Conservation (phyloP, 1,140 invertebrate species). For the Bombus huntii region DNA sequence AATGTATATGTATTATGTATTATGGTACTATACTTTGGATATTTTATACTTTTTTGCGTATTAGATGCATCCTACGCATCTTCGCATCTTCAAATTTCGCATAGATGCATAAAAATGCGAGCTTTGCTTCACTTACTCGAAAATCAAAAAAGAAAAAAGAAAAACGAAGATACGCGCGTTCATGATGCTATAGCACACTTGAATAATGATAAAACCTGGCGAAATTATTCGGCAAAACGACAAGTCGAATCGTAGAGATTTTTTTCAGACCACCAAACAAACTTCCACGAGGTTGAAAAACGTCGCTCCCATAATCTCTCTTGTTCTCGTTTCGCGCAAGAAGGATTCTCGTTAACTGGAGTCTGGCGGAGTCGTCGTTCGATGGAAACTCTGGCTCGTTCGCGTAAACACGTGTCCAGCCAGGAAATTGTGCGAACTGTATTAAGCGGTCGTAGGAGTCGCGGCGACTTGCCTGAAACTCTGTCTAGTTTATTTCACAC, state of each 20-base stretch:
- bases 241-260: too few species aligned
- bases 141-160: too few species aligned
- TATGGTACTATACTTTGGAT: too few species aligned
- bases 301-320: background rate
- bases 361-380: background rate
- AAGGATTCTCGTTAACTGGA: background rate
- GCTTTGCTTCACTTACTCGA: too few species aligned
- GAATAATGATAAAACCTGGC: background rate
- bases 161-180: background rate
- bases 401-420: constrained; percentile 2
- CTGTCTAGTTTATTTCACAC: too few species aligned
- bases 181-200: background rate
- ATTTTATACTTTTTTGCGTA: too few species aligned
- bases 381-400: background rate
- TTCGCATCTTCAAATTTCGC: too few species aligned
- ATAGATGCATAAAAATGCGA: too few species aligned
- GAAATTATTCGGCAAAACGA: background rate
- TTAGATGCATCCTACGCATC: too few species aligned
- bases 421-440: constrained; percentile 31
- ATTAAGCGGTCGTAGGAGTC: constrained; percentile 9
- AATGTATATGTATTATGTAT: too few species aligned
- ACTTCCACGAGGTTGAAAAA: background rate
- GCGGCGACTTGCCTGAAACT: too few species aligned
- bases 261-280: background rate
- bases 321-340: background rate